phyloP scores from a whole-genome alignment of 2,888 invertebrate genomes.

The Drosophila nigricruria region DNA sequence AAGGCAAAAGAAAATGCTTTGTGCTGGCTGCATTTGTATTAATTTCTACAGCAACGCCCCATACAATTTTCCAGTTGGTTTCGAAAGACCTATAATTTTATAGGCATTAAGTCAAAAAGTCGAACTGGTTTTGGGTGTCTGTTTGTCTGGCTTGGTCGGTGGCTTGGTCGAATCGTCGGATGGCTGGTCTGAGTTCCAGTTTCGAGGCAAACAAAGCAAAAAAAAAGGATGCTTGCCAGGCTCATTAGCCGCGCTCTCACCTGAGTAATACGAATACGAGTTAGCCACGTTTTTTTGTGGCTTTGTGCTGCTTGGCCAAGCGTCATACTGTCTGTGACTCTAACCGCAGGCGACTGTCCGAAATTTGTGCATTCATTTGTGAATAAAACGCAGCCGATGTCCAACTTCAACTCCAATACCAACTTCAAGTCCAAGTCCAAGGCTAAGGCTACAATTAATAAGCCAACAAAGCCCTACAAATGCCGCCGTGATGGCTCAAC shows the following conservation, averaged over 20 bases:
- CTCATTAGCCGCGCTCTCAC: constrained; percentile 71
- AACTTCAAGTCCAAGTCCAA: constrained; percentile 46
- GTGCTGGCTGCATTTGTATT: constrained; percentile 65
- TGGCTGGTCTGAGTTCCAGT: constrained; percentile 9
- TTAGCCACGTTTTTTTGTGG: constrained; percentile 47
- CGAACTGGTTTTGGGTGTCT: constrained; percentile 70
- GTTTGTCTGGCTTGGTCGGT: constrained; percentile 41
- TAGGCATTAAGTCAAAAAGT: constrained; percentile 71
- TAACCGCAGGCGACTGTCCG: constrained; percentile 66
- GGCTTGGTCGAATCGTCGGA: background rate
- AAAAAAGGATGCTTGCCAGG: constrained; percentile 61
- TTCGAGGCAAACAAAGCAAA: constrained; percentile 13
- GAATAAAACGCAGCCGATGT: constrained; percentile 51
- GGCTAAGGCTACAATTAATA: constrained; percentile 78
- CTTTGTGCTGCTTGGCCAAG: constrained; percentile 51
- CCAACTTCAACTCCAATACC: background rate
- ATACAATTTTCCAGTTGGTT: constrained; percentile 70
- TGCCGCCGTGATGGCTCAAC: constrained; percentile 53
- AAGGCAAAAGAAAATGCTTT: constrained; percentile 64
- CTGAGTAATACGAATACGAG: constrained; percentile 55
- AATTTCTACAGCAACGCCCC: constrained; percentile 75
- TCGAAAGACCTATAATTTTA: constrained; percentile 73
- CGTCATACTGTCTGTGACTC: constrained; percentile 80
- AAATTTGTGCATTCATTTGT: constrained; percentile 81
- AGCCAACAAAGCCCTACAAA: constrained; percentile 74